These are phyloP conservation scores for Sparidentex hasta DNA, from an alignment of 2,797 vertebrate species.

Conservation along the genomic window DNA sequence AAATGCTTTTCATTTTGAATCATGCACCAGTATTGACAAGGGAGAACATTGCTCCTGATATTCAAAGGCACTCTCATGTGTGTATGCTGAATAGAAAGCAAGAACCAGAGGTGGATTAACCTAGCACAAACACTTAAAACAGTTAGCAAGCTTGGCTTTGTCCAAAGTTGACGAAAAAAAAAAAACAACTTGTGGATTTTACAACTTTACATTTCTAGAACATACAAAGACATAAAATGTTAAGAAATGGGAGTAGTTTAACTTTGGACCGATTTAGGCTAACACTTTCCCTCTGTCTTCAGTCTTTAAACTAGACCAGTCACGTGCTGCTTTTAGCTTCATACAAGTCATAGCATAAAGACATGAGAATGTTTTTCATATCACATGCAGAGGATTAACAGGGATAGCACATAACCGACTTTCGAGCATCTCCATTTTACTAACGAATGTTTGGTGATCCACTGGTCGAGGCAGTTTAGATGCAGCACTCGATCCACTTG, in stretches of 20 bases:
- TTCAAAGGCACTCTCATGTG: not conserved
- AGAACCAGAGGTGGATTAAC: not conserved
- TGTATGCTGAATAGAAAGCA: not conserved
- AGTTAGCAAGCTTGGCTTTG: not conserved
- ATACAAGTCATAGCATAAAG: not conserved
- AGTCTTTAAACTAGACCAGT: not conserved
- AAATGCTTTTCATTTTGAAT: conserved; percentile 29
- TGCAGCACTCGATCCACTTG: not conserved
- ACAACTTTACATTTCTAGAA: not conserved
- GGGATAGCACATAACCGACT: not conserved
- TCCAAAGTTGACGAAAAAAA: not conserved
- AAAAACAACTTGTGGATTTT: not conserved
- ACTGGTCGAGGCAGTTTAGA: not conserved
- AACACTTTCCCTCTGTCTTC: not conserved
- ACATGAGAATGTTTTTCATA: not conserved
- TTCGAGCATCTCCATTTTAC: not conserved
- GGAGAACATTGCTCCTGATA: not conserved
- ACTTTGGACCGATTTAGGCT: not conserved
- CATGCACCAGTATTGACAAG: not conserved
- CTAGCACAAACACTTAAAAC: not conserved
- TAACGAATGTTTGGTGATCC: not conserved
- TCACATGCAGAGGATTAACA: not conserved
- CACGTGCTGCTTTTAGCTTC: not conserved
- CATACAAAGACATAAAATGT: not conserved
- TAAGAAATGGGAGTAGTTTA: not conserved